Percentiles rank a stretch among this genome's conserved stretches.
Evolutionary conservation across 2,113 vertebrate species (phyloP).

Genomic region (Sisor rabdophorus): DNA sequence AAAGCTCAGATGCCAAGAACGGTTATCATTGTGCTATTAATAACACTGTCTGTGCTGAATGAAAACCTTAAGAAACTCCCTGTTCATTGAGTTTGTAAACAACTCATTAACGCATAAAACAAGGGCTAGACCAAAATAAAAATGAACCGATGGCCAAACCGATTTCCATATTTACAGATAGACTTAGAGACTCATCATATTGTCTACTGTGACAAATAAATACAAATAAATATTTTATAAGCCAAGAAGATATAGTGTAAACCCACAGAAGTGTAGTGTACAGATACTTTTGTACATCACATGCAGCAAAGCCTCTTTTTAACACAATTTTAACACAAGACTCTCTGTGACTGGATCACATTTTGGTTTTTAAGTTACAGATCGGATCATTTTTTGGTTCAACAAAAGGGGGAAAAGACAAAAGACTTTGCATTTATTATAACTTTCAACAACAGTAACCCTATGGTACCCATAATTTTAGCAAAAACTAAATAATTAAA

Average conservation of each 20-base stretch:
- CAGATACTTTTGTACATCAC: neutral
- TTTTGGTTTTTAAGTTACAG: too few relatives aligned
- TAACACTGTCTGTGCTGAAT: neutral
- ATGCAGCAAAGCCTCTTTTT: neutral
- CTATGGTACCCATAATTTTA: too few relatives aligned
- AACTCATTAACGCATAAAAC: neutral
- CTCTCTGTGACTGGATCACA: too few relatives aligned
- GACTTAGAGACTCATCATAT: neutral
- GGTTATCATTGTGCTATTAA: neutral
- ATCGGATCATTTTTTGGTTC: too few relatives aligned
- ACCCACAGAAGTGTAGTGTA: neutral
- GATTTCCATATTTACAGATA: neutral
- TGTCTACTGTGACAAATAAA: neutral
- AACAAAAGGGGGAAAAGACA: too few relatives aligned
- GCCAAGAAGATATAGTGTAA: too few relatives aligned
- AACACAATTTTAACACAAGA: too few relatives aligned
- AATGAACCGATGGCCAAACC: neutral
- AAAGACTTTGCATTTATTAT: too few relatives aligned
- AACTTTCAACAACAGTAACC: too few relatives aligned
- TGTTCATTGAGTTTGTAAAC: neutral
- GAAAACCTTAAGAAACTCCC: neutral
- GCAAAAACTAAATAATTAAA: too few relatives aligned
- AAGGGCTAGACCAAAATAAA: neutral
- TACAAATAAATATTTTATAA: too few relatives aligned
- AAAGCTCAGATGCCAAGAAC: too few relatives aligned